These are phyloP conservation scores for Whitmania pigra DNA, from an alignment of 1,140 invertebrate genomes.

Conservation along the genomic window DNA sequence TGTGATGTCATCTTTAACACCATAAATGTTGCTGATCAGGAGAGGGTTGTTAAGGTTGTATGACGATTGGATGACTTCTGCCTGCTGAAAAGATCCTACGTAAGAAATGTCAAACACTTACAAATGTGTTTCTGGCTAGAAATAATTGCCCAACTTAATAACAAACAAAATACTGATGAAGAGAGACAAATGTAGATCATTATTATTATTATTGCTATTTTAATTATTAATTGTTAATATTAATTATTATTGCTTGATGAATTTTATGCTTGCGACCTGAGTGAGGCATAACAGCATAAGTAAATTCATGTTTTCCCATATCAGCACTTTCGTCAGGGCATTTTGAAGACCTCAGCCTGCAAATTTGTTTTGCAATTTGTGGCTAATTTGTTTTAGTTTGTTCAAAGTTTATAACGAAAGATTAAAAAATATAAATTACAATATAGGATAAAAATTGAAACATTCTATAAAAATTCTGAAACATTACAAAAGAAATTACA, in stretches of 20 bases:
- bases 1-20: neutral
- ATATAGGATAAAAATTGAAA: neutral
- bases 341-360: conserved; percentile 44
- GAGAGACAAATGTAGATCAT: too few species aligned
- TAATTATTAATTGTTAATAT: neutral
- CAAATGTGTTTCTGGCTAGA: neutral
- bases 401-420: too few species aligned
- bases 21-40: conserved; percentile 16
- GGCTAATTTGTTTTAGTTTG: too few species aligned
- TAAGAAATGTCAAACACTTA: neutral
- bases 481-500: conserved; percentile 32
- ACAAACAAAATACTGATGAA: neutral
- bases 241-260: neutral
- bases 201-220: too few species aligned
- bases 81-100: conserved; percentile 40
- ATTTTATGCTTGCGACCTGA: conserved; percentile 33
- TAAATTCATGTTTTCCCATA: conserved; percentile 45
- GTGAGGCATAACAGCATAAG: conserved; percentile 48
- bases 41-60: conserved; percentile 40
- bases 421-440: neutral
- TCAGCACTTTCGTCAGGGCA: conserved; percentile 45
- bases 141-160: neutral
- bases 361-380: conserved; percentile 17
- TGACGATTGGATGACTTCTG: conserved; percentile 40
- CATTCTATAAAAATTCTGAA: neutral